Conservation (phyloP, 2,888 invertebrate species). For the Timema cristinae region DNA sequence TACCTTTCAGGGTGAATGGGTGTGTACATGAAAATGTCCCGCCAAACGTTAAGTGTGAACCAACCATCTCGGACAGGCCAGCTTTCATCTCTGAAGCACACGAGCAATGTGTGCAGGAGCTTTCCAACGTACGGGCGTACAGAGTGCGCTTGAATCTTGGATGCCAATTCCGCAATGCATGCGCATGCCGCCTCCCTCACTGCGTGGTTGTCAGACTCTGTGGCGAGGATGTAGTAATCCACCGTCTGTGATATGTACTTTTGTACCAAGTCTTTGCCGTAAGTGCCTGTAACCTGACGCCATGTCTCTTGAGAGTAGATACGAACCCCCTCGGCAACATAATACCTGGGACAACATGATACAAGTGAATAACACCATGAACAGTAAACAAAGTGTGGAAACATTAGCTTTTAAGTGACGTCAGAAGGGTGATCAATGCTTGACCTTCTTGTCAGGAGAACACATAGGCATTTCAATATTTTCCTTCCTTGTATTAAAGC, state of each 20-base stretch:
- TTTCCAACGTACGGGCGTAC: slow-evolving; percentile 45
- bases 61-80: slow-evolving; percentile 56
- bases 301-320: slow-evolving; percentile 54
- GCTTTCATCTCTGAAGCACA: slow-evolving; percentile 52
- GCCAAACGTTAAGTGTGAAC: slow-evolving; percentile 15
- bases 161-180: slow-evolving; percentile 52
- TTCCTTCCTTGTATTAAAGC: too few species aligned
- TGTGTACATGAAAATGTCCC: neutral
- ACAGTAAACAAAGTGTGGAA: too few species aligned
- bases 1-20: neutral
- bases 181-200: slow-evolving; percentile 55
- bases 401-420: too few species aligned
- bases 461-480: too few species aligned
- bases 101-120: slow-evolving; percentile 46
- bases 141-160: slow-evolving; percentile 43
- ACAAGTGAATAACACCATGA: too few species aligned
- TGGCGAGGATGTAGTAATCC: slow-evolving; percentile 48
- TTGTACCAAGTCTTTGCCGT: slow-evolving; percentile 48
- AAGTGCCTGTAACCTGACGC: slow-evolving; percentile 46
- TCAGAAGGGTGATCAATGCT: too few species aligned
- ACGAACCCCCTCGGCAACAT: slow-evolving; percentile 52
- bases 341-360: slow-evolving; percentile 43
- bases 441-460: too few species aligned
- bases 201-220: slow-evolving; percentile 52
- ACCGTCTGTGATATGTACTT: slow-evolving; percentile 47